Conservation (phyloP, 2,888 invertebrate species). For the Plutella xylostella region DNA sequence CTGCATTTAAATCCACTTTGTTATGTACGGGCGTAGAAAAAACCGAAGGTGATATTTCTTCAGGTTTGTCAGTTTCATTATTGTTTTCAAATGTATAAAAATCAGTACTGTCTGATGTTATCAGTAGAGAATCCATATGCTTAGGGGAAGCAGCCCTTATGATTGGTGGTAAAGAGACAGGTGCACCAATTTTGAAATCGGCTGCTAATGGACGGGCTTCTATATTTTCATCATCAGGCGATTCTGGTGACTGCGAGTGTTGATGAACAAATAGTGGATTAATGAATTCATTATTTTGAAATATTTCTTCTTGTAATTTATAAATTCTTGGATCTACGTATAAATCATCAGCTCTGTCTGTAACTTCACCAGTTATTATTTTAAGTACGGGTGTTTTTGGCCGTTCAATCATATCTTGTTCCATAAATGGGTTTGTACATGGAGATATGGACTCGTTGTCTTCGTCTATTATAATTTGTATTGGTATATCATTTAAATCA, state of each 20-base stretch:
- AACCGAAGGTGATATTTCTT: slow-evolving; percentile 8
- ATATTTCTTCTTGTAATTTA: slow-evolving; percentile 27
- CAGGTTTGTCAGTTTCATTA: slow-evolving; percentile 7
- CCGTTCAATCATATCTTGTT: slow-evolving; percentile 30
- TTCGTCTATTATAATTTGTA: slow-evolving; percentile 36
- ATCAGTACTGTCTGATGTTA: slow-evolving; percentile 22
- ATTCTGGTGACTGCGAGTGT: slow-evolving; percentile 21
- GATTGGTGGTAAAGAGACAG: slow-evolving; percentile 56
- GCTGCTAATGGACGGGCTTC: slow-evolving; percentile 32
- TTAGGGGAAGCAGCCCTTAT: slow-evolving; percentile 42
- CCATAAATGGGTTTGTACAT: slow-evolving; percentile 37
- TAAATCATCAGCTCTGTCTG: slow-evolving; percentile 33
- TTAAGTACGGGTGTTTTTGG: slow-evolving; percentile 57
- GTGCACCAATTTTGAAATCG: slow-evolving; percentile 65
- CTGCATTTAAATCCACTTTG: slow-evolving; percentile 19
- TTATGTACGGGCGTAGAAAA: slow-evolving; percentile 14
- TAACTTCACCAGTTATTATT: slow-evolving; percentile 41
- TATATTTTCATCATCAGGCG: slow-evolving; percentile 20
- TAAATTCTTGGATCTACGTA: slow-evolving; percentile 31
- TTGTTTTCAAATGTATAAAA: slow-evolving; percentile 6
- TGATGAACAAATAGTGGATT: slow-evolving; percentile 51
- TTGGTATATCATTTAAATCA: slow-evolving; percentile 33
- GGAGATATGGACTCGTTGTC: slow-evolving; percentile 12
- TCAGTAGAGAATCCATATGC: slow-evolving; percentile 36
- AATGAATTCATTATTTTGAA: slow-evolving; percentile 36